Evolutionary conservation across 1,140 invertebrate genomes (phyloP), one percentile per base, ranked within the genome.

Genomic region (Drosophila leontia): DNA sequence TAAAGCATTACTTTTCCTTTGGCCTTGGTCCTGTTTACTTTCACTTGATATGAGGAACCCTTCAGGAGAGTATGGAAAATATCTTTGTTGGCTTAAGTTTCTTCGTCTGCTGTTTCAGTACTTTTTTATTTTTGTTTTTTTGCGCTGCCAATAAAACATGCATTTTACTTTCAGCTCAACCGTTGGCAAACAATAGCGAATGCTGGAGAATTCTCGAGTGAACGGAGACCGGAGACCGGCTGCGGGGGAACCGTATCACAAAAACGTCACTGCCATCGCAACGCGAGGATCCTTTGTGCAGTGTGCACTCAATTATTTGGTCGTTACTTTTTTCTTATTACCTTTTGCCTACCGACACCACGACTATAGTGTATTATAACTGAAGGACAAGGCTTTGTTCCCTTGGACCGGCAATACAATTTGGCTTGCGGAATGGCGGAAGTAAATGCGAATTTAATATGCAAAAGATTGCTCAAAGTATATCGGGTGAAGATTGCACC

Each of bases 251-350:
- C 3, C 19, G 17, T 57, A 42, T 78, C 45, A 48, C 68, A 74
- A 53, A 58, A 59, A 41, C 34, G 60, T 37, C 57, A 12, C 57
- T 61, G 12, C 51, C 61, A 59, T 70, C 61, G 61, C 58, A 63
- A 47, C 58, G 80, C 61, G 48, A 50, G 64, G 29, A 90, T 80
- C 81, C 84, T 84, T 87, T 87, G 84, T 90, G 45, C 62, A 65
- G 44, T 39, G 53, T 74, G 64, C 63, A 83, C 81, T 81, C 85
- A 90, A 90, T 88, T 88, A 88, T 85, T 90, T 85, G 85, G 68
- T 70, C 63, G 85, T 82, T 85, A 72, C 85, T 63, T 80, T 63
- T 78, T 75, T 75, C 85, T 71, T 86, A 68, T 65, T 75, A 67
- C 76, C 68, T 74, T 47, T 34, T 51, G 41, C 67, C 58, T 60